These are phyloP conservation scores for Upupa epops DNA, from an alignment of 2,113 vertebrate species.

Conservation along the genomic window DNA sequence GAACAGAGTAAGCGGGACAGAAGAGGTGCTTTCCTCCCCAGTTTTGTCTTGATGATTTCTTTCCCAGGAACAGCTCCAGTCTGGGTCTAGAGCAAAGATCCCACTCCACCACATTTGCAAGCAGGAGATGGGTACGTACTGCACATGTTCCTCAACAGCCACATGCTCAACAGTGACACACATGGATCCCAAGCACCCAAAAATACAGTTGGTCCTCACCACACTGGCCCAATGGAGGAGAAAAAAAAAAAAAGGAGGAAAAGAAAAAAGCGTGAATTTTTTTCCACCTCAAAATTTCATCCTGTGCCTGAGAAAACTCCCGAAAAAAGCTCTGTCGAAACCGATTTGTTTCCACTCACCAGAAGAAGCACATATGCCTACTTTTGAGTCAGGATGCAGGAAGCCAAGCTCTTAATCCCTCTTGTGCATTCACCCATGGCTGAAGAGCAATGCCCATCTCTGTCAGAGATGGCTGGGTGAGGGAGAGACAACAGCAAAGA, in stretches of 20 bases:
- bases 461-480: neutral
- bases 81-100: neutral
- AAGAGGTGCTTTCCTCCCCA: neutral
- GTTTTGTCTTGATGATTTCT: neutral
- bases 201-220: conserved; percentile 49
- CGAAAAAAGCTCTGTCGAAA: conserved; percentile 55
- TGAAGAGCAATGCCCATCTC: neutral
- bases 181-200: conserved; percentile 26
- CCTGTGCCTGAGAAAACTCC: conserved; percentile 68
- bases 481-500: neutral
- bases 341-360: conserved; percentile 29
- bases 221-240: conserved; percentile 2
- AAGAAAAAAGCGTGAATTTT: neutral
- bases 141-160: conserved; percentile 24
- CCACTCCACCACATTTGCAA: neutral
- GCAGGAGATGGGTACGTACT: neutral
- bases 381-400: conserved; percentile 39
- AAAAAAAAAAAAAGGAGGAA: neutral
- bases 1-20: neutral
- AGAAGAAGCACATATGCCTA: conserved; percentile 52
- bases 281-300: conserved; percentile 60
- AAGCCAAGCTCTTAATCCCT: neutral
- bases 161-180: conserved; percentile 12
- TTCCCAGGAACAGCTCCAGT: neutral
- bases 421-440: neutral